Evolutionary conservation across 2,113 vertebrate genomes (phyloP).

Genomic region (Uropsilus gracilis): DNA sequence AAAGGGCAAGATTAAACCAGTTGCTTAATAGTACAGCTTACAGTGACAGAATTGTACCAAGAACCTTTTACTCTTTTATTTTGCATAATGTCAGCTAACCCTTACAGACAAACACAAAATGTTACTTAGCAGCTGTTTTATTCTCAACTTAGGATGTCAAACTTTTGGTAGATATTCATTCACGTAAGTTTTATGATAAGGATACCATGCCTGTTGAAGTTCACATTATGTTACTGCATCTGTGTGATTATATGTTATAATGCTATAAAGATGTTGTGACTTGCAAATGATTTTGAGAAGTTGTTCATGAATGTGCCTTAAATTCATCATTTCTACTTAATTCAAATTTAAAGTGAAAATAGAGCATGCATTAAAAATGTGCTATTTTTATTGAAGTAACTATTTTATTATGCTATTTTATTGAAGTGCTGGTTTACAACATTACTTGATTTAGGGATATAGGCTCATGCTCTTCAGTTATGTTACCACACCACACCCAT

Average conservation of each 20-base stretch:
- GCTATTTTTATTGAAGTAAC: too few species aligned
- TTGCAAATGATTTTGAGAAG: conserved; percentile 13
- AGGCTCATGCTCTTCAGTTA: too few species aligned
- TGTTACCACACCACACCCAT: too few species aligned
- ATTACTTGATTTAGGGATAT: too few species aligned
- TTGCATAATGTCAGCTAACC: not conserved
- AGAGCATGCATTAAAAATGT: too few species aligned
- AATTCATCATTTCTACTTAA: not conserved
- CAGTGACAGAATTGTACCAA: not conserved
- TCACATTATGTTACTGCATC: not conserved
- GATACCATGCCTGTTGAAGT: not conserved
- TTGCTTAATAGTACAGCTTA: not conserved
- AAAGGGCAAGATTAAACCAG: not conserved
- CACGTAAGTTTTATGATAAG: not conserved
- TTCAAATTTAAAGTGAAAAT: not conserved
- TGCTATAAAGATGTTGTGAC: not conserved
- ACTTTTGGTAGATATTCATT: not conserved
- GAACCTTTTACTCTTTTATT: not conserved
- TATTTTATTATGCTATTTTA: too few species aligned
- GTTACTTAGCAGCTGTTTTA: not conserved
- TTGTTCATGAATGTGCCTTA: not conserved
- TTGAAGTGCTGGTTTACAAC: too few species aligned
- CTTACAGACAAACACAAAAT: not conserved
- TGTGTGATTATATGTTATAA: not conserved
- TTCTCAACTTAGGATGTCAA: not conserved